phyloP scores from a whole-genome alignment of 2,113 vertebrate species.

The Apeltes quadracus region DNA sequence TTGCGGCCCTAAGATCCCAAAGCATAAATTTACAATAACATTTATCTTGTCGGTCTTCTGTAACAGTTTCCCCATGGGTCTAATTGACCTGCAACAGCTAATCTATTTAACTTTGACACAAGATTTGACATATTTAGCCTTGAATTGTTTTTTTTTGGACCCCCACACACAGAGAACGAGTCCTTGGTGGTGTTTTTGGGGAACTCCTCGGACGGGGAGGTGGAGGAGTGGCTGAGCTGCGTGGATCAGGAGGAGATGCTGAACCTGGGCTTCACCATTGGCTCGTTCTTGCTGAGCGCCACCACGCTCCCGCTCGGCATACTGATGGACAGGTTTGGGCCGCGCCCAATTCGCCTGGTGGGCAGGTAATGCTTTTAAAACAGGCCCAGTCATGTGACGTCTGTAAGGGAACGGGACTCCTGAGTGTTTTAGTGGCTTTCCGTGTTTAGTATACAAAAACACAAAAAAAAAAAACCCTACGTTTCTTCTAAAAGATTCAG shows the following conservation, averaged over 20 bases:
- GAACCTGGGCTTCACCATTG: constrained; percentile 91
- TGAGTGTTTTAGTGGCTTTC: background rate
- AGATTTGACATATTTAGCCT: background rate
- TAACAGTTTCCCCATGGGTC: background rate
- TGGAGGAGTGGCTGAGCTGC: constrained; percentile 74
- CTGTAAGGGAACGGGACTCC: background rate
- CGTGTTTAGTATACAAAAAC: background rate
- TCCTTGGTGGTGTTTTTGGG: constrained; percentile 9
- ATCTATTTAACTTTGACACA: background rate
- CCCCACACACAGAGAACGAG: constrained; percentile 64
- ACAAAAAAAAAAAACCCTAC: background rate
- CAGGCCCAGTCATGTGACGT: background rate
- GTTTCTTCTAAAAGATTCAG: background rate
- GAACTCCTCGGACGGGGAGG: constrained; percentile 19
- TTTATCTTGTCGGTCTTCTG: background rate
- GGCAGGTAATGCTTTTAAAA: constrained; percentile 82
- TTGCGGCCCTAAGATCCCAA: background rate
- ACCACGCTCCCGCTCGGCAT: constrained; percentile 89
- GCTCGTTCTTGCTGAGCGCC: constrained; percentile 90
- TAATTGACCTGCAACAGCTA: background rate
- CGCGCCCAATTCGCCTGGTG: constrained; percentile 85
- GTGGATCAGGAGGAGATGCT: constrained; percentile 89
- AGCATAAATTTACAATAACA: background rate
- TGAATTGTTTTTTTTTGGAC: background rate
- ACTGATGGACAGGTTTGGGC: constrained; percentile 90